Conservation (phyloP, 2,113 vertebrate genomes). For the Penelope pileata region DNA sequence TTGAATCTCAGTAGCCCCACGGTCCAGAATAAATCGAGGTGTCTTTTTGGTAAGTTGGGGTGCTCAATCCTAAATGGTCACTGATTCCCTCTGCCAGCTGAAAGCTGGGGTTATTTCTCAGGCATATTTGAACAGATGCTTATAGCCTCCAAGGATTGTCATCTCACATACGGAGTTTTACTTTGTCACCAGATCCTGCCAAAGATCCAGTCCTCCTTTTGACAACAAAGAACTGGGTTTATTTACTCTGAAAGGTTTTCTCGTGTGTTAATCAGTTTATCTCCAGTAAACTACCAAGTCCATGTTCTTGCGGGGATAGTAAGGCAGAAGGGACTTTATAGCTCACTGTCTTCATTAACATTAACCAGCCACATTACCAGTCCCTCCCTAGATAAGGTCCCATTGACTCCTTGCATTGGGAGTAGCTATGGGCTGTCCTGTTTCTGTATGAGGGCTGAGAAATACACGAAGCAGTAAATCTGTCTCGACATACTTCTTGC, state of each 20-base stretch:
- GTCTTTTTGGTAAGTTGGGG: not conserved
- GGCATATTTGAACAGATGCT: not conserved
- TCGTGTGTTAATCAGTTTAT: not conserved
- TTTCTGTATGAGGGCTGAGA: not conserved
- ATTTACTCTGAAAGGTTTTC: slow-evolving; percentile 35
- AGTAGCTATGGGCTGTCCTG: not conserved
- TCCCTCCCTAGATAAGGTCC: not conserved
- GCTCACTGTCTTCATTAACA: not conserved
- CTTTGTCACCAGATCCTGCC: slow-evolving; percentile 47
- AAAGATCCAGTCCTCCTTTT: slow-evolving; percentile 30
- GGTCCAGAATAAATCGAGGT: not conserved
- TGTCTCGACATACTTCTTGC: not conserved
- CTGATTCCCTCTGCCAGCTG: not conserved
- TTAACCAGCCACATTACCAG: not conserved
- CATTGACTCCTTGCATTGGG: not conserved
- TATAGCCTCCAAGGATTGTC: not conserved
- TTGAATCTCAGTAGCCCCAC: not conserved
- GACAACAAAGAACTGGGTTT: slow-evolving; percentile 55
- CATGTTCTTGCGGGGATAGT: not conserved
- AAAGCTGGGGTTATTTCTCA: not conserved
- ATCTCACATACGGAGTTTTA: slow-evolving; percentile 35
- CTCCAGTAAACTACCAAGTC: not conserved
- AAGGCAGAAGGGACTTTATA: not conserved
- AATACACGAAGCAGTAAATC: not conserved
- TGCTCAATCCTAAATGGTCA: not conserved